Evolutionary conservation across 2,888 invertebrate genomes (phyloP).

Genomic region (Sphaerophoria taeniata): DNA sequence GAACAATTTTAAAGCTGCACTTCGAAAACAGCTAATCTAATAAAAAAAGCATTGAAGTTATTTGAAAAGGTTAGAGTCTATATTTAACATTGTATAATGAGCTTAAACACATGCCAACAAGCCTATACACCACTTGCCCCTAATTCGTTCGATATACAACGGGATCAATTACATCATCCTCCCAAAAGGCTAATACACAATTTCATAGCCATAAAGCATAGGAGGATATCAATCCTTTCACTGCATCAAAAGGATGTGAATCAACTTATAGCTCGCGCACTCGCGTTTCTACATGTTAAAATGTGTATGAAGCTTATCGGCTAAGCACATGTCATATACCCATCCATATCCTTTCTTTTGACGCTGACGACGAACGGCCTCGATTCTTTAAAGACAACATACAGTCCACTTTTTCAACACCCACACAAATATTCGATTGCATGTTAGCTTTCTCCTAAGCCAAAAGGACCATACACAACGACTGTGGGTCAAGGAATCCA

Average conservation of each 20-base stretch:
- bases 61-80: too few species aligned
- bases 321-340: constrained; percentile 49
- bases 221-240: constrained; percentile 64
- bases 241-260: constrained; percentile 70
- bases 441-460: background rate
- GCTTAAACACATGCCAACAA: too few species aligned
- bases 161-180: constrained; percentile 53
- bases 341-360: constrained; percentile 25
- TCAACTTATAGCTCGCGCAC: constrained; percentile 60
- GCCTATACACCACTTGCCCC: background rate
- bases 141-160: background rate
- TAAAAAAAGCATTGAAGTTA: too few species aligned
- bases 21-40: too few species aligned
- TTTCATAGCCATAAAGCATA: constrained; percentile 29
- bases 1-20: too few species aligned
- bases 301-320: constrained; percentile 39
- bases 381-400: constrained; percentile 66
- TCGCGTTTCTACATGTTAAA: constrained; percentile 20
- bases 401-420: constrained; percentile 37
- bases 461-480: constrained; percentile 13
- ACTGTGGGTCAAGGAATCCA: constrained; percentile 67
- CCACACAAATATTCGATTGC: constrained; percentile 4
- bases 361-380: constrained; percentile 41
- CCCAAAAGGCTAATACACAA: constrained; percentile 36
- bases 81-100: too few species aligned